Base-by-base conservation (phyloP, 2,113 vertebrate species). In the Pavo muticus region DNA sequence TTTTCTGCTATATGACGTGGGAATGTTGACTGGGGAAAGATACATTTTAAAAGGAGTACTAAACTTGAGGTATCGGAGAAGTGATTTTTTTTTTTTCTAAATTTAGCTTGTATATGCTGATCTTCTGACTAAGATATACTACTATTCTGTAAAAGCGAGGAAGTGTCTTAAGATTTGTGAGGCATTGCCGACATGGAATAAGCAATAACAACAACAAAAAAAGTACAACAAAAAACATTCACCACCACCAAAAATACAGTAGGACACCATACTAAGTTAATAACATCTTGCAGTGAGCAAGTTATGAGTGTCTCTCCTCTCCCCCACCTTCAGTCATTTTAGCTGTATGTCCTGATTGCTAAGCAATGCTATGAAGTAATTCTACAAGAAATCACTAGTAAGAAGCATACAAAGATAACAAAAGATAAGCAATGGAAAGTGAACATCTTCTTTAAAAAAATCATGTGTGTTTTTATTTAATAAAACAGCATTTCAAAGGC, bases 391-490 rank as follows among this genome's bases (percentile, higher is more conserved):
- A 87, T 77, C 45, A 64, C 40, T 59, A 84, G 76, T 65, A 61
- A 91, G 35, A 87, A 89, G 16, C 4, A 27, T 42, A 21, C 29
- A 94, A 86, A 71, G 69, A 52, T 71, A 86, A 68, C 10, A 48
- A 76, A 93, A 83, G 70, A 77, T 20, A 69, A 20, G 11, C 13
- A 67, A n/a, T 85, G 20, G 19, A 64, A 92, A 93, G 9, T 50
- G 8, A 76, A 29, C 0, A 17, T 76, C 68, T 70, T 72, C 11
- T 80, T 87, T 70, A 37, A n/a, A 45, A 89, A 75, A 84, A 47
- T 0, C 32, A 39, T 12, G 17, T 11, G 35, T 11, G 0, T 0
- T 1, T 10, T 63, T 76, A 80, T 50, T 10, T 59, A 79, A 83
- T 50, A 45, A 78, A 89, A 57, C 6, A 72, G 3, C 54, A 32